phyloP scores from a whole-genome alignment of 2,797 vertebrate species.

The Microctenopoma steveboyesi region DNA sequence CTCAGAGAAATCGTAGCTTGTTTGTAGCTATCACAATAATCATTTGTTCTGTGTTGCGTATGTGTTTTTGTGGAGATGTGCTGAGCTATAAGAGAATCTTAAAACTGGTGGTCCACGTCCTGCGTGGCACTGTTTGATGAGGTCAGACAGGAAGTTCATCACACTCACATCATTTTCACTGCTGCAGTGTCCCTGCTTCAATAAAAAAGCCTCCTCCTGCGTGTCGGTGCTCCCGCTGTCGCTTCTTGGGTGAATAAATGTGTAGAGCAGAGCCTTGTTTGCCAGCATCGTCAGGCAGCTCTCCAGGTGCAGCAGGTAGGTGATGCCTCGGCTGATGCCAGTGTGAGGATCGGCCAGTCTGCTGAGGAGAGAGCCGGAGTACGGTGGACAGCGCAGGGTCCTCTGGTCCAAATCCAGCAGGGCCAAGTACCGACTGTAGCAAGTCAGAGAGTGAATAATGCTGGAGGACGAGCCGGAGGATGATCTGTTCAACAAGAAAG shows the following conservation, averaged over 20 bases:
- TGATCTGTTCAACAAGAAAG: slow-evolving; percentile 66
- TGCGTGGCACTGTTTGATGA: slow-evolving; percentile 87
- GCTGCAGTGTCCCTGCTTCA: slow-evolving; percentile 66
- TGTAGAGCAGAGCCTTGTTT: slow-evolving; percentile 88
- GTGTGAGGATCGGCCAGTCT: slow-evolving; percentile 87
- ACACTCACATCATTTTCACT: slow-evolving; percentile 86
- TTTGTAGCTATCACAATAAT: not conserved
- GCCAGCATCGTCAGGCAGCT: slow-evolving; percentile 88
- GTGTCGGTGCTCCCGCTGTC: slow-evolving; percentile 64
- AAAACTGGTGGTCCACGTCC: slow-evolving; percentile 83
- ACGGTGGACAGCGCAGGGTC: slow-evolving; percentile 88
- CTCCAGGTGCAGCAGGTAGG: slow-evolving; percentile 92
- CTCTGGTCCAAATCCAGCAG: slow-evolving; percentile 90
- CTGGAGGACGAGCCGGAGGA: slow-evolving; percentile 74
- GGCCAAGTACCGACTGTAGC: slow-evolving; percentile 89
- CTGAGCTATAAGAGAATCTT: slow-evolving; percentile 87
- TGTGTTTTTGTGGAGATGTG: slow-evolving; percentile 68
- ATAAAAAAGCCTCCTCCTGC: slow-evolving; percentile 57
- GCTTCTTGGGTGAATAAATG: slow-evolving; percentile 79
- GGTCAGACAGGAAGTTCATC: slow-evolving; percentile 89
- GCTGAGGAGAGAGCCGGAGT: slow-evolving; percentile 86
- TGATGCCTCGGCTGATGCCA: slow-evolving; percentile 87
- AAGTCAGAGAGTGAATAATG: slow-evolving; percentile 84
- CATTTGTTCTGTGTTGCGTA: slow-evolving; percentile 22
- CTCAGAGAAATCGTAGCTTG: slow-evolving; percentile 4